Percentiles rank a stretch among this genome's conserved stretches.
Conservation (phyloP, 2,113 vertebrate species). For the Rhinopithecus roxellana region DNA sequence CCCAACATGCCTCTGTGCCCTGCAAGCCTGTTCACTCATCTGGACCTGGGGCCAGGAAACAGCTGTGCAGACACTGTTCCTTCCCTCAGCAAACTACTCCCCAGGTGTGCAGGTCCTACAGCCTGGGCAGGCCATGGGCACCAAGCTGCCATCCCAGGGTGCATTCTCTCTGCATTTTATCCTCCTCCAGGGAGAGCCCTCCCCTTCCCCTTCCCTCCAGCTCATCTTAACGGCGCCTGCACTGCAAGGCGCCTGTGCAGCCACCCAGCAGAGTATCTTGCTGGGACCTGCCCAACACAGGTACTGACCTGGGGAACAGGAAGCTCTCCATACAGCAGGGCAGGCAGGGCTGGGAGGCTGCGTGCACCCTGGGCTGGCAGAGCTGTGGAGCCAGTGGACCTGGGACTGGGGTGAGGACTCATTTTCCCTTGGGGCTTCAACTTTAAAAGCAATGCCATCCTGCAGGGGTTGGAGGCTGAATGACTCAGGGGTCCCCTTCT, state of each 20-base stretch:
- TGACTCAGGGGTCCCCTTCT: neutral
- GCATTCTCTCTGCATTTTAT: neutral
- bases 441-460: neutral
- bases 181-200: neutral
- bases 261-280: neutral
- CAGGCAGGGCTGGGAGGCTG: neutral
- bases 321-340: conserved; percentile 17
- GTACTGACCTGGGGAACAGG: conserved; percentile 68
- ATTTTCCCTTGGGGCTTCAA: neutral
- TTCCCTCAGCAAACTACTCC: neutral
- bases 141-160: neutral
- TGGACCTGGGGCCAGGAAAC: neutral
- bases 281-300: conserved; percentile 54
- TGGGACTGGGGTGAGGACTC: neutral
- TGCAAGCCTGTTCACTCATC: neutral
- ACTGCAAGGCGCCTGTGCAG: neutral
- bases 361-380: neutral
- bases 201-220: neutral
- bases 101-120: neutral
- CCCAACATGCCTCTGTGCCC: neutral
- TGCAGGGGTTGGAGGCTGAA: neutral
- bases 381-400: neutral
- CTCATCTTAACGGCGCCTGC: neutral
- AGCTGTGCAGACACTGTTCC: neutral
- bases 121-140: neutral